A percentile compares a stretch with the other conserved stretches of the same genome.
Evolutionary conservation across 2,797 vertebrate genomes (phyloP).

Genomic region (Lepilemur ruficaudatus): DNA sequence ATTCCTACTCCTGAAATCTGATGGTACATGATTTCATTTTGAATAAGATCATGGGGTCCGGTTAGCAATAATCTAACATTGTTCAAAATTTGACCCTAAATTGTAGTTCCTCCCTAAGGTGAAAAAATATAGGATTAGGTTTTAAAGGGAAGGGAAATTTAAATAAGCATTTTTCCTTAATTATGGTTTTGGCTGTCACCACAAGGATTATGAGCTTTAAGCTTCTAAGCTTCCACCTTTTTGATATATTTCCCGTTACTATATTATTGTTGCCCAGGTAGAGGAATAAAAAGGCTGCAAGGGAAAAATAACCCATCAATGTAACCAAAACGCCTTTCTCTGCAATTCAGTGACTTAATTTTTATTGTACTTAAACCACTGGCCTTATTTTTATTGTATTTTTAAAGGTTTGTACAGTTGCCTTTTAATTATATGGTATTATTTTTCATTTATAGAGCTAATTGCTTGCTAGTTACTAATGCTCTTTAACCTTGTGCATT

Average conservation of each 20-base stretch:
- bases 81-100: slow-evolving; percentile 57
- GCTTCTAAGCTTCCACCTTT: slow-evolving; percentile 56
- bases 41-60: slow-evolving; percentile 33
- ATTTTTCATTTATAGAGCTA: slow-evolving; percentile 4
- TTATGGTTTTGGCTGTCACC: slow-evolving; percentile 63
- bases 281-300: neutral
- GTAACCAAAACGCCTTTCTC: slow-evolving; percentile 17
- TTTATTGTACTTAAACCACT: neutral
- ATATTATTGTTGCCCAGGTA: slow-evolving; percentile 43
- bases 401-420: neutral
- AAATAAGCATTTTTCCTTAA: slow-evolving; percentile 60
- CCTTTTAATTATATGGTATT: slow-evolving; percentile 16
- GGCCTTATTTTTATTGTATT: neutral
- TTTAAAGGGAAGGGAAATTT: slow-evolving; percentile 65
- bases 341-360: slow-evolving; percentile 9
- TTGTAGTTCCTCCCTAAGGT: slow-evolving; percentile 36
- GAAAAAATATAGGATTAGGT: slow-evolving; percentile 62
- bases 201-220: slow-evolving; percentile 50
- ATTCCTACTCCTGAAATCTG: slow-evolving; percentile 38
- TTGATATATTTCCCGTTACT: slow-evolving; percentile 54
- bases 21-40: slow-evolving; percentile 57
- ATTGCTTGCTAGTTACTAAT: slow-evolving; percentile 18
- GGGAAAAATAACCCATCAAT: neutral
- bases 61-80: slow-evolving; percentile 38
- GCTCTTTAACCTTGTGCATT: neutral